These are phyloP conservation scores for Baronia brevicornis DNA, from an alignment of 2,888 invertebrate species.

Conservation along the genomic window DNA sequence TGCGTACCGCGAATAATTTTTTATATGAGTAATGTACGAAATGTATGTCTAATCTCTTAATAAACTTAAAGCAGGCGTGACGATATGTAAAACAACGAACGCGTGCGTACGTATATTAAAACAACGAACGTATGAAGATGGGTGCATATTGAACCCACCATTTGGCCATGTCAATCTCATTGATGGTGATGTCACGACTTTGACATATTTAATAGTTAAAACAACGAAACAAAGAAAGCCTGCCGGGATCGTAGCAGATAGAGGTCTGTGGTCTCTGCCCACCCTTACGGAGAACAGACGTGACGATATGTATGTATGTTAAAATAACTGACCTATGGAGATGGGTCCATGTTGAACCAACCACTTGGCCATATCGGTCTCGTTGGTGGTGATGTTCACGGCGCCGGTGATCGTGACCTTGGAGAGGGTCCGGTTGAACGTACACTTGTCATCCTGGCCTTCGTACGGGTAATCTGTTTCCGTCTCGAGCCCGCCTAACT, in stretches of 20 bases:
- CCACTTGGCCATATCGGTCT: conserved; percentile 94
- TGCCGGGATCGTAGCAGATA: too few species aligned
- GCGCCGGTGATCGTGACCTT: conserved; percentile 84
- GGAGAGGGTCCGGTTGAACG: conserved; percentile 78
- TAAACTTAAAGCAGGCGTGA: too few species aligned
- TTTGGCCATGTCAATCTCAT: conserved; percentile 93
- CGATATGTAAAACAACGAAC: too few species aligned
- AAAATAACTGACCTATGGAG: conserved; percentile 81
- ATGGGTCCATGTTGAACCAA: conserved; percentile 92
- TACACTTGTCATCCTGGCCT: conserved; percentile 85
- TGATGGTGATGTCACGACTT: conserved; percentile 88
- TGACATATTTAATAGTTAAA: not conserved
- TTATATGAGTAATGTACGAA: too few species aligned
- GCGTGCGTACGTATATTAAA: too few species aligned
- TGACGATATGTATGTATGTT: not conserved
- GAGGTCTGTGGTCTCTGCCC: too few species aligned
- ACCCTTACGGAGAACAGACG: too few species aligned
- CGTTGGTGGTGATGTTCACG: conserved; percentile 90
- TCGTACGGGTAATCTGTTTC: conserved; percentile 96
- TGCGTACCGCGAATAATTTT: too few species aligned
- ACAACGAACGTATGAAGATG: too few species aligned
- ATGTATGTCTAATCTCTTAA: too few species aligned
- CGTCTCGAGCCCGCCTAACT: conserved; percentile 91
- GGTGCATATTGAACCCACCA: conserved; percentile 94
- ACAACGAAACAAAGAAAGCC: too few species aligned